Conservation (phyloP, 2,888 invertebrate species). For the Arctia plantaginis region DNA sequence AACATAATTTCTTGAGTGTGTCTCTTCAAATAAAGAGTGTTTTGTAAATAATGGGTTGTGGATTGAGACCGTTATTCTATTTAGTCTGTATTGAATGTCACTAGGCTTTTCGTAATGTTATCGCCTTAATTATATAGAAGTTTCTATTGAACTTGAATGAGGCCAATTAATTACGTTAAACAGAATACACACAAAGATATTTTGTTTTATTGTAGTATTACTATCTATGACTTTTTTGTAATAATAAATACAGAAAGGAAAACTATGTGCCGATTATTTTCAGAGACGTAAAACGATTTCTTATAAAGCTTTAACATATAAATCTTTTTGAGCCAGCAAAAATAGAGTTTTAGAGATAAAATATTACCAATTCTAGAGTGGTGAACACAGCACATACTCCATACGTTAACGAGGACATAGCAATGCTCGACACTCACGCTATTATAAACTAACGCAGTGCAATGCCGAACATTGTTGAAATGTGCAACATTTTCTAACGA, state of each 20-base stretch:
- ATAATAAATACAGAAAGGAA: neutral
- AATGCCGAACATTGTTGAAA: constrained; percentile 8
- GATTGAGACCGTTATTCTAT: constrained; percentile 33
- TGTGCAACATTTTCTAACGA: constrained; percentile 6
- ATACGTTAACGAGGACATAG: neutral
- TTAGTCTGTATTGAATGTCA: constrained; percentile 30
- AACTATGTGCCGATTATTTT: neutral
- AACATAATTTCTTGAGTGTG: constrained; percentile 60
- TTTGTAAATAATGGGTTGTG: constrained; percentile 58
- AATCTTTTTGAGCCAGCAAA: neutral
- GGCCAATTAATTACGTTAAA: neutral
- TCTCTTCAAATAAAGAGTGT: constrained; percentile 57
- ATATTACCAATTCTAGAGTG: neutral
- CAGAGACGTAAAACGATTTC: neutral
- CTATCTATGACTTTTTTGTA: no score
- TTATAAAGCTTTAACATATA: neutral
- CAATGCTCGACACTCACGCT: neutral
- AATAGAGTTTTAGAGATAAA: constrained; percentile 7
- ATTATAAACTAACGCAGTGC: constrained; percentile 3
- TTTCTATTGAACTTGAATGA: constrained; percentile 31
- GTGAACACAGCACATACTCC: neutral
- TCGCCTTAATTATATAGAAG: constrained; percentile 12
- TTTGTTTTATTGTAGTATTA: no score
- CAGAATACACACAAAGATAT: no score
- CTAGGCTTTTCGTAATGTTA: constrained; percentile 19